Base-by-base conservation (phyloP, 2,888 invertebrate species). In the Drosophila suboccidentalis region DNA sequence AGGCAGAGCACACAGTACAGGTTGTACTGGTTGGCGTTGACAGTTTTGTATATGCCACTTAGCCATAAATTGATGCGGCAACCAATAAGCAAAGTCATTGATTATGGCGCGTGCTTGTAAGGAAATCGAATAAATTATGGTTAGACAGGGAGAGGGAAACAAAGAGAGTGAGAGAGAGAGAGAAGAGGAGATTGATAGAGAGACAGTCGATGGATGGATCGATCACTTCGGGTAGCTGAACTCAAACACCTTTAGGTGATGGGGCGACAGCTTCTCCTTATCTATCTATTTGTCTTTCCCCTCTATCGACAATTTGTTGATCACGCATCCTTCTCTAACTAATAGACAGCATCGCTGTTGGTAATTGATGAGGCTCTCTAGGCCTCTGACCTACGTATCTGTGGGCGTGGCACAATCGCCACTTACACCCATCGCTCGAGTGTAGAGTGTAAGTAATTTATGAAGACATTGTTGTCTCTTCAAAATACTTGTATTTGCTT, bases 61-160 rank as follows among this genome's bases (percentile, higher is more conserved):
- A 65, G 66, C 81, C 50, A 80, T 71, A 80, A 83, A 76, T 81
- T 64, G 72, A 65, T 87, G 82, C 71, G 63, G 71, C 60, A 53
- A 67, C 47, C 26, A 26, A 65, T 72, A 38, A 49, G 51, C 68
- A 50, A 67, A 82, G 64, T 38, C 59, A 50, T 58, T 81, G 81
- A 78, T 75, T 86, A 57, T 59, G 79, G 75, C 72, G 75, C 78
- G 82, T 78, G 84, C 87, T 70, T 67, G 89, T 88, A 80, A 83
- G 84, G 89, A 84, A 84, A 87, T 89, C 57, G 81, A 49, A 54
- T 71, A 64, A 78, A 75, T 83, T 75, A 83, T 86, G 71, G 67
- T 9, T 46, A 41, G 22, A 5, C 34, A 11, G 19, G 17, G 26
- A 29, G 29, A 39, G n/a, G 15, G 11, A 9, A 19, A 0, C 46